Base-by-base conservation (phyloP, 2,888 invertebrate genomes). In the Patella ulyssiponensis region DNA sequence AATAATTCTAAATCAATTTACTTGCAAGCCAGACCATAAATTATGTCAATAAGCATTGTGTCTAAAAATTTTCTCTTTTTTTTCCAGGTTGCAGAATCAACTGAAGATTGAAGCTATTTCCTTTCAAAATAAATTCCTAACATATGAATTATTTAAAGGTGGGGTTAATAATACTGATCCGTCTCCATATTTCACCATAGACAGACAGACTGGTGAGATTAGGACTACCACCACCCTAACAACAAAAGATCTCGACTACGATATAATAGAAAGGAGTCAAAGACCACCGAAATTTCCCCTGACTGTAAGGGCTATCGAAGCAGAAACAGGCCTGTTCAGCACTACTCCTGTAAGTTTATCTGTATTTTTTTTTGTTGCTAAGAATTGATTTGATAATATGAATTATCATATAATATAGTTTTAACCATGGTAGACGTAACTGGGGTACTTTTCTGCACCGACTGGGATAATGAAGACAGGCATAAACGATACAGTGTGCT, bases 31-130 rank as follows among this genome's bases (percentile, higher is more conserved):
- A 33, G 33, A 4, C 7, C 44, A 44, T 44, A 7, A 7, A 44
- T 44, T 7, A 44, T 44, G 7, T 9, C 44, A 44, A 44, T 44
- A 44, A 44, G 44, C 7, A 44, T 44, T 1, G 9, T 44, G 44
- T 9, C 56, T 73, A 56, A 17, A 20, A 17, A 58, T 14, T 33
- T 17, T 44, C 51, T 27, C 3, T 3, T 80, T 71, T 73, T 64
- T 79, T 73, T 80, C 12, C 77, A 86, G 86, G 75, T 77, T 86
- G 94, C 87, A 64, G 86, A 98, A 98, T 92, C 97, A 98, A 77
- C 97, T 98, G 91, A 97, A 97, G 56, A 97, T 99, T 83, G 97
- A 98, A 93, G 98, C 98, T 3, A 98, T 98, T 92, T 97, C 98
- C 1, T 99, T 99, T 91, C 98, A 98, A 81, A 97, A 98, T 92